Conservation (phyloP, 1,140 invertebrate species). For the Branchinecta lindahli region DNA sequence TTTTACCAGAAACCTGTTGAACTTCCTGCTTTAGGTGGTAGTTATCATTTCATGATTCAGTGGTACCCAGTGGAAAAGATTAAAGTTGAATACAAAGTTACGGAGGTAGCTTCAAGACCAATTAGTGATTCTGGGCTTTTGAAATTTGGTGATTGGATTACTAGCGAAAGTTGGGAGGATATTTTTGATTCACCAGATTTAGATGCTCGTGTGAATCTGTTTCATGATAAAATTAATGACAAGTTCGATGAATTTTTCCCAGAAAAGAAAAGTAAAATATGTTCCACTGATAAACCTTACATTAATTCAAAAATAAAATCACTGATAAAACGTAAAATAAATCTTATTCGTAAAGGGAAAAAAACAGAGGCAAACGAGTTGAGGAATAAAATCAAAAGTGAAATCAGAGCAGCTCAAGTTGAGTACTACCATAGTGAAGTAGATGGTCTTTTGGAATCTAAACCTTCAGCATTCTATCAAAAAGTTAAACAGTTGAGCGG, state of each 20-base stretch:
- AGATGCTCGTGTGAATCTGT: background rate
- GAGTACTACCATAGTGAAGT: background rate
- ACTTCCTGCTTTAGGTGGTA: background rate
- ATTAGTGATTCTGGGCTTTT: background rate
- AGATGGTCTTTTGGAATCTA: background rate
- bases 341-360: background rate
- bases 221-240: background rate
- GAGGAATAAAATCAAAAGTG: background rate
- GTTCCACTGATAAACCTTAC: background rate
- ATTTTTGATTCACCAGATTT: background rate
- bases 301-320: background rate
- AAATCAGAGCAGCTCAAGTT: background rate
- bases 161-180: background rate
- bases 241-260: background rate
- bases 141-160: background rate
- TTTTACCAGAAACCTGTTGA: background rate
- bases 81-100: conserved; percentile 4
- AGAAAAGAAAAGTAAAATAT: conserved; percentile 1
- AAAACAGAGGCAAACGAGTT: background rate
- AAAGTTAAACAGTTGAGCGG: background rate
- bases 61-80: background rate
- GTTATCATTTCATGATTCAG: background rate
- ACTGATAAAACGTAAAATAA: background rate
- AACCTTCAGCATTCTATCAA: background rate
- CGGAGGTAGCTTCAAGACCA: background rate